Base-by-base conservation (phyloP, 2,797 vertebrate species). In the Fistularia tabacaria region DNA sequence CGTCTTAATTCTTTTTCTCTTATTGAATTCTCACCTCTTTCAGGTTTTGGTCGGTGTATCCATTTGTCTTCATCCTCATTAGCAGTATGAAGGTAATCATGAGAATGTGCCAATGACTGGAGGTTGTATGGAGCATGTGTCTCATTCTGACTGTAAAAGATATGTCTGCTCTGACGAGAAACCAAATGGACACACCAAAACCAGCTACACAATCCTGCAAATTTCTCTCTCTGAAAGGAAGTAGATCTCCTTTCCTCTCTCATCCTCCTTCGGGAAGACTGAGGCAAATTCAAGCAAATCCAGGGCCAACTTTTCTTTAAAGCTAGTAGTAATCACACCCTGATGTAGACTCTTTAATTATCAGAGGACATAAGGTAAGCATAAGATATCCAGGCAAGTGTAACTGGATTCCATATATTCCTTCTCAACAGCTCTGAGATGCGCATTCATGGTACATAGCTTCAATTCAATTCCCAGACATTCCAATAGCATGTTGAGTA, bases 71-170 rank as follows among this genome's bases (percentile, higher is more conserved):
- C 84, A 0, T 88, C 85, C 0, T 88, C 74, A 57, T 82, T 74
- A 1, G 83, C 51, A 0, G 63, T 13, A 0, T 75, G 65, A 9
- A 76, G 71, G 56, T 72, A 79, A 10, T 82, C 50, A 69, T 79
- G 76, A 0, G 90, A 89, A 9, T 86, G 83, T 44, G 71, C 67
- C 49, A 57, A 55, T 52, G 69, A 3, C 10, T 52, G 82, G 66
- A 76, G 44, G 81, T 65, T 73, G 62, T 81, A 80, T n/a, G 88
- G 81, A 7, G 90, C 82, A 46, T 77, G 76, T 14, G 98, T 92
- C 51, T 96, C 93, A 7, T 83, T 92, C 82, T 95, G 95, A 71
- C 96, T 98, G 77, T 92, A 93, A 70, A 98, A 98, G 64, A 97
- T 80, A 72, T 92, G 93, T 69, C 93, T 91, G 80, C 92, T 95